Evolutionary conservation across 2,113 vertebrate genomes (phyloP), one percentile per base, ranked within the genome.

Genomic region (Calcarius ornatus): DNA sequence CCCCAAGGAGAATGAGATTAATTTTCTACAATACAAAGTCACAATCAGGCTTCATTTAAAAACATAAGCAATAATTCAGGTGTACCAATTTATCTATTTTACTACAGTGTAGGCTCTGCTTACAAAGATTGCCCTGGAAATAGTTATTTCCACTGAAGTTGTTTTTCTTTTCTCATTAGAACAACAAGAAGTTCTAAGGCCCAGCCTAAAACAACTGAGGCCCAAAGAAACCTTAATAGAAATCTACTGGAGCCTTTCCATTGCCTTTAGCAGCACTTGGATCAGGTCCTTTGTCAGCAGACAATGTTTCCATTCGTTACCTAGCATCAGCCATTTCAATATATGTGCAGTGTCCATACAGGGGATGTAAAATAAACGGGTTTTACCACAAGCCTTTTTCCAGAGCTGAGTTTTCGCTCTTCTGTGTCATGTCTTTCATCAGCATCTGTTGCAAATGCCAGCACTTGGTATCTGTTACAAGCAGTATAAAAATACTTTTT

Each of bases 361-460:
- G 14, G 35, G 50, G 50, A 77, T 16, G 14, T 54, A 65, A 95
- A 92, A 95, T 33, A 79, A 95, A 92, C 13, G 30, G 40, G 30
- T 54, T 96, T 98, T 98, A 98, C 98, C 95, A 37, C 97, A 91
- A 99, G 98, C 92, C 97, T 99, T 97, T 99, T 99, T 90, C 99
- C 99, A 92, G 98, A 98, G 27, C 97, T 98, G 95, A 98, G 98
- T 83, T 98, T 98, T 69, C 98, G 98, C 86, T 98, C 97, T 40
- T 99, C 99, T 3, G 97, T 94, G 92, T 99, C 98, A 90, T 99
- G 98, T 90, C 97, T 98, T 94, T 95, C 98, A 96, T 99, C 99
- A 73, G 99, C 99, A 75, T 99, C 99, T 40, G 99, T 99, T 4
- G 99, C 99, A 96, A 99, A 99, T 40, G 99, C 99, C 94, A 99